Evolutionary conservation across 2,797 vertebrate species (phyloP).

Genomic region (Scomberomorus guttatus): DNA sequence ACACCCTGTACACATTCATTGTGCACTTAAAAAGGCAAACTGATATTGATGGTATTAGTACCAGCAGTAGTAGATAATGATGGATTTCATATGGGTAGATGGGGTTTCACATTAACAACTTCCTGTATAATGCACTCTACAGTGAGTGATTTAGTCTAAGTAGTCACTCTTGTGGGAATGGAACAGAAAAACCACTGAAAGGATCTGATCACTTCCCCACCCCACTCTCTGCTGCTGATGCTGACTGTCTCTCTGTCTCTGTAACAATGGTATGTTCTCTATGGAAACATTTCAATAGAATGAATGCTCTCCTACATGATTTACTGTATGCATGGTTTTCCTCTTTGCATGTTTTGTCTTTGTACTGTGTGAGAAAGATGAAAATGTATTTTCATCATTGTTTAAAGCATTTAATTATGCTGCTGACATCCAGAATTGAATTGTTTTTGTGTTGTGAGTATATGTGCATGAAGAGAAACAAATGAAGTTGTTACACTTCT

Average conservation of each 20-base stretch:
- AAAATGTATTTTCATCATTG: neutral
- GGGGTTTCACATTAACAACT: neutral
- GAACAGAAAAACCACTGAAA: slow-evolving; percentile 37
- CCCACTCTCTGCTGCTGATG: neutral
- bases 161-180: slow-evolving; percentile 16
- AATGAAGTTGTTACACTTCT: neutral
- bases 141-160: slow-evolving; percentile 6
- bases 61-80: slow-evolving; percentile 7
- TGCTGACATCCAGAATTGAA: neutral
- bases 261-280: slow-evolving; percentile 27
- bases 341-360: neutral
- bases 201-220: slow-evolving; percentile 40
- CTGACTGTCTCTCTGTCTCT: slow-evolving; percentile 16
- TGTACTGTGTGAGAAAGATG: too few relatives aligned
- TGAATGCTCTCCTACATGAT: neutral
- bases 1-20: neutral
- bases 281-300: neutral
- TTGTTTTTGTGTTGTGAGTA: neutral
- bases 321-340: neutral
- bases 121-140: slow-evolving; percentile 20
- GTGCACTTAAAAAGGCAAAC: neutral
- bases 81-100: neutral
- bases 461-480: neutral
- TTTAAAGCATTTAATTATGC: neutral
- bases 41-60: neutral